Conservation (phyloP, 2,888 invertebrate genomes). For the Andrena bucephala region DNA sequence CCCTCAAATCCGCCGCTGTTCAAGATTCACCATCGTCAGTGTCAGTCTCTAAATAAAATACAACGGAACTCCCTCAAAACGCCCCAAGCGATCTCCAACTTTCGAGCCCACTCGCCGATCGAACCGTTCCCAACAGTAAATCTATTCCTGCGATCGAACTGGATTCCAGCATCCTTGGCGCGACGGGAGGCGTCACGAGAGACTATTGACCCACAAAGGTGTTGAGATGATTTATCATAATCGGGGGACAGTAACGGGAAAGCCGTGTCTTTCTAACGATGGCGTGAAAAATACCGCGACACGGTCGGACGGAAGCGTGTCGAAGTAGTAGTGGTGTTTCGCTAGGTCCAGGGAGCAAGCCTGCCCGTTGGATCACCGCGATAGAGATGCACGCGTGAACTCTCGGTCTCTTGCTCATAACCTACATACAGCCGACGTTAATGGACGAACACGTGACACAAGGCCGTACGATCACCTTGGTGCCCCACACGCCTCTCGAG, state of each 20-base stretch:
- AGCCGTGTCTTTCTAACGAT: not conserved
- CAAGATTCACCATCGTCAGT: too few relatives aligned
- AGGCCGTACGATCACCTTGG: slow-evolving; percentile 82
- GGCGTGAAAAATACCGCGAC: slow-evolving; percentile 10
- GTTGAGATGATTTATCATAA: slow-evolving; percentile 2
- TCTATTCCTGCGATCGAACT: not conserved
- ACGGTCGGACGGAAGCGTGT: not conserved
- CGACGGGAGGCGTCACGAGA: not conserved
- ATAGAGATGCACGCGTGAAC: slow-evolving; percentile 36
- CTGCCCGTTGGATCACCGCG: not conserved
- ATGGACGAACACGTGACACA: slow-evolving; percentile 78
- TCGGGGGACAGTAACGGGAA: not conserved
- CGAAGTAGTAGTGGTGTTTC: too few relatives aligned
- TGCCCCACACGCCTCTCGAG: slow-evolving; percentile 72
- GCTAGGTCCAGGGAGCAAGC: not conserved
- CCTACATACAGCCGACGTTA: slow-evolving; percentile 64
- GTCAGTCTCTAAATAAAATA: too few relatives aligned
- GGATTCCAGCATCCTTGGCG: not conserved
- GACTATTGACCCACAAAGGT: slow-evolving; percentile 36
- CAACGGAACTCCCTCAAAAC: too few relatives aligned
- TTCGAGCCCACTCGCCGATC: not conserved
- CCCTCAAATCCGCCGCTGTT: too few relatives aligned
- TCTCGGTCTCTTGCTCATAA: slow-evolving; percentile 48
- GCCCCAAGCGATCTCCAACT: too few relatives aligned
- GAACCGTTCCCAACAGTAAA: not conserved